These are phyloP conservation scores for Morpho achilles DNA, from an alignment of 2,888 invertebrate genomes.

Conservation along the genomic window DNA sequence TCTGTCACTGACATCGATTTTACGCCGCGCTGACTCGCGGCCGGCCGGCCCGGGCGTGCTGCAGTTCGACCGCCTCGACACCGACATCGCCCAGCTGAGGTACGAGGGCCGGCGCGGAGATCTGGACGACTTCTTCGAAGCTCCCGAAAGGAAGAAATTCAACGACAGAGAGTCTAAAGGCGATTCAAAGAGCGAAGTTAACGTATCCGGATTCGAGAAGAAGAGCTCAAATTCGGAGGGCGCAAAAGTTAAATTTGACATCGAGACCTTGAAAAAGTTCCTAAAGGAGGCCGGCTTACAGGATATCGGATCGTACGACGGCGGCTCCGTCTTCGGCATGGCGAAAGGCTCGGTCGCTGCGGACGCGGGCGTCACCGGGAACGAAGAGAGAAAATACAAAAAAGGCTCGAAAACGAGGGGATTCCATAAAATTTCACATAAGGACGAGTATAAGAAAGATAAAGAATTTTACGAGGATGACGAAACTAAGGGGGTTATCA, in stretches of 20 bases:
- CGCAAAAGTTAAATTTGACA: constrained; percentile 44
- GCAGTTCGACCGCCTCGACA: constrained; percentile 53
- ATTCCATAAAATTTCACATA: constrained; percentile 78
- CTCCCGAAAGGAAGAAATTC: constrained; percentile 38
- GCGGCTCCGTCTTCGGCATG: constrained; percentile 59
- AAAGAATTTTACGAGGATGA: constrained; percentile 79
- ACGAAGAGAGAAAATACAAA: constrained; percentile 68
- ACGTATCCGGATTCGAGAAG: constrained; percentile 49
- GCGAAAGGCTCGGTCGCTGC: constrained; percentile 57
- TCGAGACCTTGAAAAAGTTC: constrained; percentile 52
- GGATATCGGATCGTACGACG: constrained; percentile 52
- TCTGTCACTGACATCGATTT: constrained; percentile 47
- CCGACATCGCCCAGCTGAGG: constrained; percentile 48
- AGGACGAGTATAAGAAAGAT: constrained; percentile 81
- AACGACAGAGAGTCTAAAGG: constrained; percentile 22
- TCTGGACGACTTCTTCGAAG: constrained; percentile 48
- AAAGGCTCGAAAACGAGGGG: constrained; percentile 79
- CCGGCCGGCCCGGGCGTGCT: constrained; percentile 45
- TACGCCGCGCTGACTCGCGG: constrained; percentile 46
- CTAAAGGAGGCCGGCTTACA: constrained; percentile 47
- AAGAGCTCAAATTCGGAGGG: constrained; percentile 48
- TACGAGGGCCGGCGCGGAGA: constrained; percentile 59
- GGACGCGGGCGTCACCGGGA: constrained; percentile 58
- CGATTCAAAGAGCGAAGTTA: constrained; percentile 35
- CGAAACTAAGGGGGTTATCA: constrained; percentile 70